Base-by-base conservation (phyloP, 2,888 invertebrate species). In the Drosophila nr. medialis region DNA sequence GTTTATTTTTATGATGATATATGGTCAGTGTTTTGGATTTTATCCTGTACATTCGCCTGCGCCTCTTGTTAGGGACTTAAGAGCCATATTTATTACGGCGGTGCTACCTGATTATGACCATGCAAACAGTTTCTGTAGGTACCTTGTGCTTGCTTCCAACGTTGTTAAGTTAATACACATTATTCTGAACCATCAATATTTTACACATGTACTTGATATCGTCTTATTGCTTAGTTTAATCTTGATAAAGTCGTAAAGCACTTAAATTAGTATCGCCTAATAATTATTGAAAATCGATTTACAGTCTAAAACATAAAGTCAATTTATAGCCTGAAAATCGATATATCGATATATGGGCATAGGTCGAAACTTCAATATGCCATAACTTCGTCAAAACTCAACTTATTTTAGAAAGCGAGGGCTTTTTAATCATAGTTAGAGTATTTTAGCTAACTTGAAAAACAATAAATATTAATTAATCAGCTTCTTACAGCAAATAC, bases 1-100 rank as follows among this genome's bases (percentile, higher is more conserved):
- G 65, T 76, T 83, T 75, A 72, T 75, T 74, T 80, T 80, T 86
- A 85, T 86, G 73, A 85, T 85, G 85, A 85, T 85, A 86, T 86
- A 85, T 81, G 85, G 81, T 70, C 75, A 60, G 63, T 42, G 40
- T 51, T 66, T 64, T 61, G 68, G 38, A 64, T 53, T 58, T 69
- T 64, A 65, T 67, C 62, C 68, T 79, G 63, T 72, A 64, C 65
- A 65, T 48, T 61, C 59, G 58, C 49, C 27, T 29, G 45, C 21
- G 64, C 50, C 80, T 64, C 60, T 70, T 71, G 67, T 65, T 71
- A 72, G 69, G 74, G 86, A 77, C 75, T 89, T 77, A 65, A 68
- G 70, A 64, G 42, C 45, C 59, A 72, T 83, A 89, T 85, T 85
- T 89, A 85, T 86, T 77, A 75, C 32, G 45, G 48, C 36, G 21